Conservation (phyloP, 2,797 vertebrate genomes). For the Pipistrellus pipistrellus region DNA sequence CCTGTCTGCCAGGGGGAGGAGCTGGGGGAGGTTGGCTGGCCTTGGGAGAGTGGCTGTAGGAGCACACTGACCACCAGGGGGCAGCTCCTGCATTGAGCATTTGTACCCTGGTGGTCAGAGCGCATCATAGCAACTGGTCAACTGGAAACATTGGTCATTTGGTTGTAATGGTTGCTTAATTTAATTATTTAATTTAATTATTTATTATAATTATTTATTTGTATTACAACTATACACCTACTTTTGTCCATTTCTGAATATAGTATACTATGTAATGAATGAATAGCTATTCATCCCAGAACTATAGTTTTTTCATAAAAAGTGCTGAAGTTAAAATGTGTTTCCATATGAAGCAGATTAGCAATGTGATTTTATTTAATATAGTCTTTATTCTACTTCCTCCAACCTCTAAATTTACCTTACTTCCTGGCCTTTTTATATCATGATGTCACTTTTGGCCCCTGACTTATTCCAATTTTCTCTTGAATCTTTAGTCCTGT, state of each 20-base stretch:
- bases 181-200: not conserved
- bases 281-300: slow-evolving; percentile 19
- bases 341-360: slow-evolving; percentile 33
- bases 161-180: too few species aligned
- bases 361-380: slow-evolving; percentile 67
- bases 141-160: too few species aligned
- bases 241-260: not conserved
- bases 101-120: too few species aligned
- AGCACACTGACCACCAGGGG: too few species aligned
- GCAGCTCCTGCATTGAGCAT: too few species aligned
- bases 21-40: too few species aligned
- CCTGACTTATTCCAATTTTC: slow-evolving; percentile 28
- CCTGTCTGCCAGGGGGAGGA: too few species aligned
- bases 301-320: slow-evolving; percentile 45
- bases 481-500: slow-evolving; percentile 25
- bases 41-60: too few species aligned
- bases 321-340: slow-evolving; percentile 34
- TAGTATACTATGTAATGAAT: not conserved
- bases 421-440: slow-evolving; percentile 18
- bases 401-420: not conserved
- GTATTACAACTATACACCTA: not conserved
- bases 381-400: not conserved
- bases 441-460: slow-evolving; percentile 12
- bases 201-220: not conserved
- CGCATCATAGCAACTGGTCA: too few species aligned